Evolutionary conservation across 2,888 invertebrate genomes (phyloP), one percentile per base, ranked within the genome.

Genomic region (Acanthococcus lagerstroemiae): DNA sequence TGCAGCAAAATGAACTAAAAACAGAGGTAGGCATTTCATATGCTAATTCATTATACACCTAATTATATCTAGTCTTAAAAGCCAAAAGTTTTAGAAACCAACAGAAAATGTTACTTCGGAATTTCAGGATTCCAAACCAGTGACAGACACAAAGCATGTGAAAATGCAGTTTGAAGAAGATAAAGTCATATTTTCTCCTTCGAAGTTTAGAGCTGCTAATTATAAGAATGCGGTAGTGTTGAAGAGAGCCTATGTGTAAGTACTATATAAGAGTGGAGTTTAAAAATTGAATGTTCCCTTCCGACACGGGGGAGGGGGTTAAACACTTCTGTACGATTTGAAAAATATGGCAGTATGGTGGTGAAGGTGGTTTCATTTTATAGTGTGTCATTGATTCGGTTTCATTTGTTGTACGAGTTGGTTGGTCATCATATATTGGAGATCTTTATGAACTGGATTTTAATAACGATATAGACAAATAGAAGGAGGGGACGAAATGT

Each of bases 1-100:
- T 69, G 66, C 67, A 81, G 30, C 86, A 87, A 70, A 67, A 27
- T 9, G 24, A 15, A 21, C 66, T 65, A 9, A 55, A 50, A 26
- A 58, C 9, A 17, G 12, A 48, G 25, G 48, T 60, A n/a, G n/a
- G 37, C n/a, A n/a, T n/a, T 37, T 37, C n/a, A 3, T 37, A 15
- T 37, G 37, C 2, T 1, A 37, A 15, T 37, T 37, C n/a, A 6
- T 30, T 12, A 30, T 30, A 30, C 37, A 30, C 37, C 37, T 30
- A 12, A 12, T 9, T 30, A 30, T 9, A 30, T 9, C 7, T 9
- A 30, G 12, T 9, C 7, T 9, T 30, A 12, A 12, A 6, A 12
- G 12, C 6, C 37, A 30, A 30, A 30, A 12, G 6, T 30, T 30
- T 30, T 30, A 30, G 12, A 30, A 30, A 30, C 37, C 12, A 2